phyloP scores from a whole-genome alignment of 2,113 vertebrate genomes.

The Stomatorhinus ivindoensis region DNA sequence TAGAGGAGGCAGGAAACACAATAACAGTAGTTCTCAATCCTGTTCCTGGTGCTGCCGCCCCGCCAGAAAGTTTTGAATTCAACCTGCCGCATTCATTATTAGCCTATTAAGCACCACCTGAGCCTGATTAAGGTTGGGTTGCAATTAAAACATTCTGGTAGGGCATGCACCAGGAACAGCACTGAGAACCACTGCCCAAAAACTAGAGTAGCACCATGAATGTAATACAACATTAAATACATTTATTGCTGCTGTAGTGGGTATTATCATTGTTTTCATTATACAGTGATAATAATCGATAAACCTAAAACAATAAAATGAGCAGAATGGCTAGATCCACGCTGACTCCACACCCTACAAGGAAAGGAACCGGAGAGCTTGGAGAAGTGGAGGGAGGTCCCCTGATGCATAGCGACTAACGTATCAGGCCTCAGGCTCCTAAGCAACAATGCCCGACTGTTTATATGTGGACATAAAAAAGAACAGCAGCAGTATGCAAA shows the following conservation, averaged over 20 bases:
- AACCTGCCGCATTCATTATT: too few relatives aligned
- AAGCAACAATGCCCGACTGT: background rate
- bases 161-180: too few relatives aligned
- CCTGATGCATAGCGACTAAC: background rate
- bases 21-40: too few relatives aligned
- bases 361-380: background rate
- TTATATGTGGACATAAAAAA: background rate
- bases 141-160: too few relatives aligned
- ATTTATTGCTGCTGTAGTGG: background rate
- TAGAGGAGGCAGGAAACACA: constrained; percentile 35
- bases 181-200: background rate
- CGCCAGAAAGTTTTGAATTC: too few relatives aligned
- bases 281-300: background rate
- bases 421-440: background rate
- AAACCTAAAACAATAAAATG: background rate
- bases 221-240: background rate
- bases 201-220: background rate
- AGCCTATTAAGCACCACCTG: too few relatives aligned
- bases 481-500: background rate
- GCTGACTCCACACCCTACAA: background rate
- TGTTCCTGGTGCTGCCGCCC: too few relatives aligned
- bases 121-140: too few relatives aligned
- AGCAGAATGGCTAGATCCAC: background rate
- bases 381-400: background rate
- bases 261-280: background rate